Evolutionary conservation across 1,140 invertebrate species (phyloP), one percentile per base, ranked within the genome.

Genomic region (Rhyacophila brunnea): DNA sequence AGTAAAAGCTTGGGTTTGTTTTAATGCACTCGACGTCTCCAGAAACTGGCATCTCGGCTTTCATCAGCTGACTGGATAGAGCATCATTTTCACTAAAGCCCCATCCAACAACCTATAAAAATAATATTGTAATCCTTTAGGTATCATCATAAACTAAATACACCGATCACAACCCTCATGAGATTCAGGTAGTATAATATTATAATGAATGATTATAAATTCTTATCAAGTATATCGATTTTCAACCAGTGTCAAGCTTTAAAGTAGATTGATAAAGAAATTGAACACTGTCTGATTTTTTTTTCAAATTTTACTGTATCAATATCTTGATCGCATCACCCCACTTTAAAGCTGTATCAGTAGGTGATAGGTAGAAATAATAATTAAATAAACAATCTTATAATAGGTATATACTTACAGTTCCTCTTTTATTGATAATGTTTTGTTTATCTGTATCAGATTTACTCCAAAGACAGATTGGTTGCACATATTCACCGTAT

Each of bases 401-500:
- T n/a, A n/a, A n/a, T n/a, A n/a, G n/a, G n/a, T n/a, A n/a, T n/a
- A n/a, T 38, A 53, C 51, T 55, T 23, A 61, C 59, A 13, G 53
- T 55, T 48, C 59, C 59, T 9, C 36, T 49, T n/a, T 23, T 61
- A 43, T 61, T 23, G n/a, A 51, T 11, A 11, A 78, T 60, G 5
- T 58, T 54, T 9, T 46, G 51, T 61, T 75, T 78, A 32, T 75
- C 67, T 54, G 71, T 72, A 57, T 76, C 75, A 28, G 71, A 65
- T 56, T 71, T 75, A 11, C 71, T 70, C 75, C 74, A 78, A 28
- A 79, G 40, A 62, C 77, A 79, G 46, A 79, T 72, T 5, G 77
- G 74, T 60, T 77, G 77, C 0, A 79, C 70, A 42, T 71, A 76
- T 49, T 73, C 69, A 1, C 71, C 73, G 50, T 70, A 78, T 42